Evolutionary conservation across 2,888 invertebrate genomes (phyloP).

Genomic region (Torymus tubicola): DNA sequence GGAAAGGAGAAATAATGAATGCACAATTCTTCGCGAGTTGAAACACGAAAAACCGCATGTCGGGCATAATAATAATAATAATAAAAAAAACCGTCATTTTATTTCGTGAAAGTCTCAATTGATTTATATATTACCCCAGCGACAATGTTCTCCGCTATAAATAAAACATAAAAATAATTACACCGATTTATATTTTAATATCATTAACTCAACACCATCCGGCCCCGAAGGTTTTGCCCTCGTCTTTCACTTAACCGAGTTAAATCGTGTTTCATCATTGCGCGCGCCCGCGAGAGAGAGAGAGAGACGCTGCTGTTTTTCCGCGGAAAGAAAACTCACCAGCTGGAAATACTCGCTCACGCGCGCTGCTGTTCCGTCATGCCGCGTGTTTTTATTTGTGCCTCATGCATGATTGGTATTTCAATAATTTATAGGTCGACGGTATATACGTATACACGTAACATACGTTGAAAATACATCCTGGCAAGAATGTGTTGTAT

Average conservation of each 20-base stretch:
- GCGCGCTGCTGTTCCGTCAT: conserved; percentile 13
- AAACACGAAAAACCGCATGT: conserved; percentile 3
- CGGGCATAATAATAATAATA: too few relatives aligned
- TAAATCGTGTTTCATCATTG: conserved; percentile 1
- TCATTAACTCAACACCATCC: conserved; percentile 14
- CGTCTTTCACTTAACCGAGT: conserved; percentile 7
- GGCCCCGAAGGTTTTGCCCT: conserved; percentile 5
- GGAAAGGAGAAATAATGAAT: not conserved
- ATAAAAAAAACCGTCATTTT: not conserved
- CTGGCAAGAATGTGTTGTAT: not conserved
- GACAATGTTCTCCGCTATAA: not conserved
- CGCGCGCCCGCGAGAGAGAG: not conserved
- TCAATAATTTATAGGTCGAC: conserved; percentile 45
- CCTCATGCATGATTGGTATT: conserved; percentile 19
- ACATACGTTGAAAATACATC: not conserved
- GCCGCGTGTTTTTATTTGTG: conserved; percentile 35
- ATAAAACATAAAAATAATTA: conserved; percentile 14
- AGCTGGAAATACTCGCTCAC: conserved; percentile 21
- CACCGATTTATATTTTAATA: conserved; percentile 16
- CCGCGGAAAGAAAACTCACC: conserved; percentile 44
- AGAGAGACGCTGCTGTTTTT: conserved; percentile 21
- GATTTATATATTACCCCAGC: conserved; percentile 21
- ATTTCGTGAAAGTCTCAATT: conserved; percentile 25
- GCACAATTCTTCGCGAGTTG: not conserved
- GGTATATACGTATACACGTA: conserved; percentile 4